These are phyloP conservation scores for Nasonia giraulti DNA, from an alignment of 1,140 invertebrate genomes.

Conservation along the genomic window DNA sequence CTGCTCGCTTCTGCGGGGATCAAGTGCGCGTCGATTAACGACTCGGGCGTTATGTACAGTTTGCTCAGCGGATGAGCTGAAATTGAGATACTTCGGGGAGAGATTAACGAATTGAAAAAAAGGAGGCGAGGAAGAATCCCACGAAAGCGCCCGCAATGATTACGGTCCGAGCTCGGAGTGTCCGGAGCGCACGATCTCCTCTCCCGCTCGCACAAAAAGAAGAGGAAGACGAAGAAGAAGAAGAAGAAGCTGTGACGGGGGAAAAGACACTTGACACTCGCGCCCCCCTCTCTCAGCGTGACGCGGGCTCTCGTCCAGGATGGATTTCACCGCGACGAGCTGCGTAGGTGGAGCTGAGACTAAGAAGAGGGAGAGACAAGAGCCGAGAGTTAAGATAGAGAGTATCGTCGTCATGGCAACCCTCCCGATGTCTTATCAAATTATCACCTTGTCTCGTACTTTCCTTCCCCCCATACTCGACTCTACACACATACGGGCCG, in stretches of 20 bases:
- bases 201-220: not conserved
- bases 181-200: not conserved
- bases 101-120: slow-evolving; percentile 3
- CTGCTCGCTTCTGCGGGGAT: not conserved
- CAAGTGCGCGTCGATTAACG: slow-evolving; percentile 50
- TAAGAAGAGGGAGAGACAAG: slow-evolving; percentile 55
- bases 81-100: not conserved
- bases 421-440: slow-evolving; percentile 74
- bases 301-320: not conserved
- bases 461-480: slow-evolving; percentile 38
- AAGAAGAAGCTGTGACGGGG: slow-evolving; percentile 47
- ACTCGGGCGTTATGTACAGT: not conserved
- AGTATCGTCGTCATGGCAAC: slow-evolving; percentile 72
- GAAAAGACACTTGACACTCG: slow-evolving; percentile 66
- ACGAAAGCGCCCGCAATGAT: not conserved
- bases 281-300: slow-evolving; percentile 56
- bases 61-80: not conserved
- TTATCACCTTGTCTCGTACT: slow-evolving; percentile 69
- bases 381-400: slow-evolving; percentile 58
- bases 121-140: too few relatives aligned
- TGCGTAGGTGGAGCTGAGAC: slow-evolving; percentile 28
- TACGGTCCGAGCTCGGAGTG: not conserved
- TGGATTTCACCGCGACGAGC: slow-evolving; percentile 42
- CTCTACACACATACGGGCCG: not conserved
- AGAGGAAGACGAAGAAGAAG: slow-evolving; percentile 35